phyloP scores from a whole-genome alignment of 2,888 invertebrate genomes.

The Bimastos eiseni region DNA sequence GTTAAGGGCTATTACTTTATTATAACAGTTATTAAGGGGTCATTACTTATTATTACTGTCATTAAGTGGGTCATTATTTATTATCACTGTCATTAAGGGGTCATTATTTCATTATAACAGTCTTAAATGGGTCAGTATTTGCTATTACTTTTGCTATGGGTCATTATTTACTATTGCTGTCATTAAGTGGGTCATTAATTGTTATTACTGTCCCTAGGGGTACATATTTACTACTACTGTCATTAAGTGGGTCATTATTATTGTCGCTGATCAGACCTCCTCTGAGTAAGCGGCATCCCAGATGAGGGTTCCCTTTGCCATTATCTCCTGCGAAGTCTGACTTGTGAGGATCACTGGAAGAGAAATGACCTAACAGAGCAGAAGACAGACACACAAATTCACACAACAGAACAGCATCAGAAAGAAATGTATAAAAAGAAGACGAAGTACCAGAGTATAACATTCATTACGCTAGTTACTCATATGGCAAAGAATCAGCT shows the following conservation, averaged over 20 bases:
- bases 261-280: slow-evolving; percentile 25
- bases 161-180: neutral
- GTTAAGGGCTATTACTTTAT: too few relatives aligned
- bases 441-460: neutral
- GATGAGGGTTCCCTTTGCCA: slow-evolving; percentile 42
- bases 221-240: neutral
- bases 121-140: too few relatives aligned
- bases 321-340: slow-evolving; percentile 43
- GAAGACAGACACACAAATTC: neutral
- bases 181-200: too few relatives aligned
- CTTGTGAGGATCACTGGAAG: slow-evolving; percentile 42
- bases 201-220: too few relatives aligned
- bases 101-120: too few relatives aligned
- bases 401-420: neutral
- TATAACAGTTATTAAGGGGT: neutral
- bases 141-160: too few relatives aligned
- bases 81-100: too few relatives aligned
- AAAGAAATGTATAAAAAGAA: neutral
- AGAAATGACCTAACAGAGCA: slow-evolving; percentile 37
- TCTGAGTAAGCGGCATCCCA: slow-evolving; percentile 45
- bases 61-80: neutral
- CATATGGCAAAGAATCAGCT: too few relatives aligned
- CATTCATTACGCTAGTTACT: too few relatives aligned
- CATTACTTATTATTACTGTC: neutral
- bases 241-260: neutral